Conservation (phyloP, 1,140 invertebrate genomes). For the Saxidomus purpurata region DNA sequence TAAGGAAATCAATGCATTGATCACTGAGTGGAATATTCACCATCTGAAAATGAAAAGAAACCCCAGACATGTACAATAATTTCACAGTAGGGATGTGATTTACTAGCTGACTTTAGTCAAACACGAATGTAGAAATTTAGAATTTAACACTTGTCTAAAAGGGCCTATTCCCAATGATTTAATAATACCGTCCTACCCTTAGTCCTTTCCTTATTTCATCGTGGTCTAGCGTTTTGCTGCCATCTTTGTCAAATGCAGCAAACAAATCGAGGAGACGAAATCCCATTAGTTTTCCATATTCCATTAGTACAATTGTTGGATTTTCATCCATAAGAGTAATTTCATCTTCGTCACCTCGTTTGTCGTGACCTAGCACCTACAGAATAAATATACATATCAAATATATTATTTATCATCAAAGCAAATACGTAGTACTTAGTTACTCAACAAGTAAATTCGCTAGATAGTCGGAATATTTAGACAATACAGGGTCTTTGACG, state of each 20-base stretch:
- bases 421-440: too few relatives aligned
- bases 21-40: conserved; percentile 74
- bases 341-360: conserved; percentile 60
- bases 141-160: too few relatives aligned
- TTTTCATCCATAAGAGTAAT: conserved; percentile 70
- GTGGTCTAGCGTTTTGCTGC: conserved; percentile 63
- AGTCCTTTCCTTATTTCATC: conserved; percentile 66
- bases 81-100: too few relatives aligned
- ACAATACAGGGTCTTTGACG: too few relatives aligned
- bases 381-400: too few relatives aligned
- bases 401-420: too few relatives aligned
- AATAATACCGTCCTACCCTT: conserved; percentile 34
- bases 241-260: conserved; percentile 65
- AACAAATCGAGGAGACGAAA: conserved; percentile 67
- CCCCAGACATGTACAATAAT: too few relatives aligned
- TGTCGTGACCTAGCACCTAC: conserved; percentile 61
- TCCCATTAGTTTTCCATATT: conserved; percentile 63
- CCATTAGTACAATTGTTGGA: conserved; percentile 66
- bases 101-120: too few relatives aligned
- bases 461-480: too few relatives aligned
- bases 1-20: conserved; percentile 62
- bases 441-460: too few relatives aligned
- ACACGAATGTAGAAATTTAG: too few relatives aligned
- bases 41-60: conserved; percentile 49
- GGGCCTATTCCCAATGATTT: too few relatives aligned